Evolutionary conservation across 2,797 vertebrate species (phyloP), one percentile per base, ranked within the genome.

Genomic region (Aplochiton taeniatus): DNA sequence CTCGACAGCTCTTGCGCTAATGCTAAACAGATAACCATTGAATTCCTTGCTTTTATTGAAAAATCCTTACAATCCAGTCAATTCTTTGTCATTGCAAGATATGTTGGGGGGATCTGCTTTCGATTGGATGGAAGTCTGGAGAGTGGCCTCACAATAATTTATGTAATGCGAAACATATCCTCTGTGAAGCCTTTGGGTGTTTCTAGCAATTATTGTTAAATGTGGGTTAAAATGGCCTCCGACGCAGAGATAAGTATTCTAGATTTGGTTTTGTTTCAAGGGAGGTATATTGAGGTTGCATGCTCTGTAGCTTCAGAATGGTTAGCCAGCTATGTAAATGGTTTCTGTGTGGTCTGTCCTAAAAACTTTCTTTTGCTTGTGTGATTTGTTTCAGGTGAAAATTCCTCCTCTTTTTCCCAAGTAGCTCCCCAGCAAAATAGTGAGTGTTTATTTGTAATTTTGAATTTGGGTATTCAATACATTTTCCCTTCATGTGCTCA

Each of bases 351-450:
- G 48, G 12, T 71, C 54, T 78, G 57, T 62, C 73, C 71, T 79
- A 14, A 51, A 79, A 64, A 31, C 14, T 69, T 58, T 46, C 74
- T 50, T 70, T 69, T 76, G 31, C 31, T 31, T 6, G 6, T 31
- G 31, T 80, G 57, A 55, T 82, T 83, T 71, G 11, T 73, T 78
- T 49, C 75, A 93, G 91, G 91, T 80, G 84, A 88, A 81, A 57
- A 54, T 11, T 9, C 18, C 8, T 83, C 87, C 31, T 31, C 31
- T 31, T 31, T 31, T 11, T 55, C 73, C 10, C 75, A 81, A 58
- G 63, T 16, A 51, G 61, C 75, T 75, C 79, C 83, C 60, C 84
- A 53, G 53, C 65, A 72, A 20, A 87, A 67, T 46, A 75, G 91
- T 92, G 65, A 89, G 91, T 89, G 53, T 53, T 10, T 0, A 46